Evolutionary conservation across 2,888 invertebrate species (phyloP).

Genomic region (Pogonocherus hispidulus): DNA sequence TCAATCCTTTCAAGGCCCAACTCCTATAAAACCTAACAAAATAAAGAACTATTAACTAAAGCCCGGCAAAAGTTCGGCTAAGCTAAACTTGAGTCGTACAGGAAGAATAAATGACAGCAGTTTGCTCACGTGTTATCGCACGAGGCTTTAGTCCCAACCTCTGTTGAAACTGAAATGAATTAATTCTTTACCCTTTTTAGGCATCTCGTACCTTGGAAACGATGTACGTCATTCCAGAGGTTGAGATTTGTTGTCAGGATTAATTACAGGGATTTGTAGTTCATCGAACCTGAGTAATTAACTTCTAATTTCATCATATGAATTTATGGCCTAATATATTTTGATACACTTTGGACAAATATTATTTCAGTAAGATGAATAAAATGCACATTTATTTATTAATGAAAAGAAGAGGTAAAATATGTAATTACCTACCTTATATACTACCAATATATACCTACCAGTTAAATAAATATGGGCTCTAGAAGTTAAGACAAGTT

Average conservation of each 20-base stretch:
- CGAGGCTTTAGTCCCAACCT: conserved; percentile 55
- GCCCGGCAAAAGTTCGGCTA: conserved; percentile 60
- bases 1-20: conserved; percentile 57
- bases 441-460: too few species aligned
- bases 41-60: conserved; percentile 64
- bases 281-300: not conserved
- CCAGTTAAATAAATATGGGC: too few species aligned
- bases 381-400: too few species aligned
- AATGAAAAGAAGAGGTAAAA: too few species aligned
- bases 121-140: conserved; percentile 58
- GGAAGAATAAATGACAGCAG: conserved; percentile 53
- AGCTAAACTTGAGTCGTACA: conserved; percentile 56
- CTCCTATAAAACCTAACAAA: conserved; percentile 61
- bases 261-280: not conserved
- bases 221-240: not conserved
- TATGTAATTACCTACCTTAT: too few species aligned
- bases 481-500: too few species aligned
- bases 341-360: too few species aligned
- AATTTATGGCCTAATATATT: too few species aligned
- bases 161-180: conserved; percentile 43
- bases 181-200: conserved; percentile 2
- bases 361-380: too few species aligned
- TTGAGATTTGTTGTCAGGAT: not conserved
- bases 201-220: conserved; percentile 2
- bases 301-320: not conserved